Base-by-base conservation (phyloP, 2,113 vertebrate species). In the Pelusios castaneus region DNA sequence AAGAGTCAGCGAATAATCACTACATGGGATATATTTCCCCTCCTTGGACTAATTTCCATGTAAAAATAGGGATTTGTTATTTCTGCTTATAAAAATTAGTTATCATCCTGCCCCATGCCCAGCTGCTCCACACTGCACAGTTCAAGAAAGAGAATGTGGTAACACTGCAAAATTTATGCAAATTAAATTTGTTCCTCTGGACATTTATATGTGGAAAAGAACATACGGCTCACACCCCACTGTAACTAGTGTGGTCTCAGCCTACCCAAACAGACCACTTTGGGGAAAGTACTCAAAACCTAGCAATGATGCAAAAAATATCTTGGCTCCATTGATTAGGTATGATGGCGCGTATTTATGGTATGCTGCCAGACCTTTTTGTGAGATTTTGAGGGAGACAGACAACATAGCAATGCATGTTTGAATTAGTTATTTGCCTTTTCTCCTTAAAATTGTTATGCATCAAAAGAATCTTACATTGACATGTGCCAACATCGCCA, bases 151-250 rank as follows among this genome's bases (percentile, higher is more conserved):
- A 63, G 60, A n/a, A 34, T 63, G 34, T 34, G 60, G 60, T n/a
- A n/a, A 19, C 3, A 8, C 31, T 7, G 31, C 60, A 63, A 63
- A 34, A 63, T 63, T 63, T 34, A n/a, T 10, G 83, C 76, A 41
- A 88, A 0, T 14, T 78, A 52, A 47, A 89, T 93, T 95, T 92
- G 58, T 73, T 43, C 55, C 85, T 60, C 55, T 75, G 47, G 82
- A 83, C 34, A 49, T 34, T 94, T 91, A 73, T 84, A 93, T 52
- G 31, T 75, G 22, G 70, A 49, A 94, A 95, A 55, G 84, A 81
- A 90, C 22, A 79, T 0, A 58, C 90, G 88, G 78, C 82, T 91
- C 94, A 92, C 54, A 54, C 8, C 60, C 47, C 47, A 31, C 29
- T 34, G 43, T 56, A 93, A 95, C 81, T 84, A 95, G 47, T 12